Conservation (phyloP, 1,140 invertebrate species). For the Bilobella aurantiaca region DNA sequence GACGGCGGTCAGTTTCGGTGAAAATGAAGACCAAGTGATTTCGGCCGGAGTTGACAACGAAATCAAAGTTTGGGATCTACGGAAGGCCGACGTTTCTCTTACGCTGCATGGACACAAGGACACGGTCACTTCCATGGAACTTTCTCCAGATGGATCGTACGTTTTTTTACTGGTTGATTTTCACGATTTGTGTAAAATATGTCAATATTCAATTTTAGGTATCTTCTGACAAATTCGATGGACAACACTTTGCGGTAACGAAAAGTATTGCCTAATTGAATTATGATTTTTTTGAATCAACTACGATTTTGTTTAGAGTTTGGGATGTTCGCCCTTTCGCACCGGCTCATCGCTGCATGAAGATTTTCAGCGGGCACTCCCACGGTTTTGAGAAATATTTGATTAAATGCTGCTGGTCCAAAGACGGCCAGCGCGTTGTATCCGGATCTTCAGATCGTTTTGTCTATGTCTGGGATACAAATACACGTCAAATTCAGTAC, state of each 20-base stretch:
- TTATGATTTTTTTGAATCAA: no score
- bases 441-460: slow-evolving; percentile 90
- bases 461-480: slow-evolving; percentile 96
- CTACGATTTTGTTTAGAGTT: slow-evolving; percentile 51
- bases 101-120: slow-evolving; percentile 81
- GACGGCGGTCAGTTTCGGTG: slow-evolving; percentile 86
- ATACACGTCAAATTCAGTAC: slow-evolving; percentile 78
- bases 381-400: slow-evolving; percentile 44
- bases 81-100: slow-evolving; percentile 79
- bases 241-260: not conserved
- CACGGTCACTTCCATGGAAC: slow-evolving; percentile 80
- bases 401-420: slow-evolving; percentile 76
- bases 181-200: not conserved
- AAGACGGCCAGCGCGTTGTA: slow-evolving; percentile 70
- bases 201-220: slow-evolving; percentile 2
- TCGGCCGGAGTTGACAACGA: slow-evolving; percentile 95
- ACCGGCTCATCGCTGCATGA: slow-evolving; percentile 93
- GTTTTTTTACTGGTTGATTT: no score
- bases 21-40: slow-evolving; percentile 81
- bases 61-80: slow-evolving; percentile 93
- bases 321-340: slow-evolving; percentile 65
- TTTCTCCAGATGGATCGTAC: slow-evolving; percentile 87
- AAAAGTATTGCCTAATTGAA: not conserved
- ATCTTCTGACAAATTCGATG: slow-evolving; percentile 5
- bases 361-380: slow-evolving; percentile 23